These are phyloP conservation scores for Ailuropoda melanoleuca DNA, from an alignment of 2,113 vertebrate genomes.

Conservation along the genomic window DNA sequence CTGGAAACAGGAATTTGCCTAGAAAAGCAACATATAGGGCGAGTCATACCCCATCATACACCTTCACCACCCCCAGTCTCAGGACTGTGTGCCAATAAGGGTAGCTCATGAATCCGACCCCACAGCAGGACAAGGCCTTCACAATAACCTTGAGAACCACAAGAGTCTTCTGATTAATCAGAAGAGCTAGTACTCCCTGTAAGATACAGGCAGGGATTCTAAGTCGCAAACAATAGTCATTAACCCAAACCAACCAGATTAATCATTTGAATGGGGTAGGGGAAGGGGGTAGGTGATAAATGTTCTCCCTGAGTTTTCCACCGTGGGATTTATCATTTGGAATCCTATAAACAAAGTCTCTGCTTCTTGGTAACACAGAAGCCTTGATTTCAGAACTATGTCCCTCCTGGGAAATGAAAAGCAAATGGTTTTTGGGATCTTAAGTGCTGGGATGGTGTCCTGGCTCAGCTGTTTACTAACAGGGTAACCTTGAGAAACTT, in stretches of 20 bases:
- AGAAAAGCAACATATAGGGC: neutral
- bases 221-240: neutral
- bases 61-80: neutral
- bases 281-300: neutral
- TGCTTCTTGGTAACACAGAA: neutral
- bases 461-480: neutral
- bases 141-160: neutral
- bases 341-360: neutral
- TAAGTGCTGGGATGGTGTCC: neutral
- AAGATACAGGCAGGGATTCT: neutral
- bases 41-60: neutral
- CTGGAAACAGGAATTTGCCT: constrained; percentile 9
- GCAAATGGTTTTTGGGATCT: neutral
- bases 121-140: neutral
- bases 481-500: neutral
- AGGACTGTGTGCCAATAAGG: neutral
- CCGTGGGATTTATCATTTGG: neutral
- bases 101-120: neutral
- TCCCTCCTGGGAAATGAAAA: neutral
- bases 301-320: neutral
- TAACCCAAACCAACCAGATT: constrained; percentile 12
- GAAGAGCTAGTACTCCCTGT: neutral
- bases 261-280: neutral
- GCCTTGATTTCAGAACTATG: neutral
- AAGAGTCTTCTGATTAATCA: neutral